Percentiles rank a stretch among this genome's conserved stretches.
Evolutionary conservation across 2,888 invertebrate species (phyloP).

Genomic region (Ichneumoninae sp.): DNA sequence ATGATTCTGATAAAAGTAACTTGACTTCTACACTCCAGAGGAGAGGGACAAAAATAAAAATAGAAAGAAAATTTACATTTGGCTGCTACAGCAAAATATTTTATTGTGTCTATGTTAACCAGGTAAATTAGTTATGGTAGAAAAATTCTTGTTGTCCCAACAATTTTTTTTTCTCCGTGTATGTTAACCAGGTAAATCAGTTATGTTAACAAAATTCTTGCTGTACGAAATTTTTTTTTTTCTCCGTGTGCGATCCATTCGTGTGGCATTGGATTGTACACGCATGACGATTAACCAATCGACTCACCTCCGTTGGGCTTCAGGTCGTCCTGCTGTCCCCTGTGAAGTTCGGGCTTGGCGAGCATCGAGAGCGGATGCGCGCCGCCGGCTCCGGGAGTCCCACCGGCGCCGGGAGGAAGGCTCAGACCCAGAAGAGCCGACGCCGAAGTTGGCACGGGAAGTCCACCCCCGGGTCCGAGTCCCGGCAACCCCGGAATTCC

Average conservation of each 20-base stretch:
- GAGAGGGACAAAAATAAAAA: neutral
- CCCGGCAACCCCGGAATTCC: conserved; percentile 87
- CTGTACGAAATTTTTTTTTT: no score
- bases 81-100: no score
- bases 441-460: conserved; percentile 84
- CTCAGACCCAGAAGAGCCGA: conserved; percentile 85
- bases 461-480: conserved; percentile 83
- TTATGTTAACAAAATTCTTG: no score
- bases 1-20: conserved; percentile 38
- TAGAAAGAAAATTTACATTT: no score
- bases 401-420: conserved; percentile 83
- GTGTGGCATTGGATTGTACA: neutral
- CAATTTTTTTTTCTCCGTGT: no score
- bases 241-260: no score
- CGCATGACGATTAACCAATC: neutral
- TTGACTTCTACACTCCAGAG: neutral
- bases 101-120: no score
- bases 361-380: conserved; percentile 92
- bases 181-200: no score
- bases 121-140: no score
- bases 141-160: no score
- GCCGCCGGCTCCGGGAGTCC: conserved; percentile 88
- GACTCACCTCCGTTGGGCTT: conserved; percentile 91
- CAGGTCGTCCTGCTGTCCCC: conserved; percentile 88
- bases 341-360: conserved; percentile 91